Conservation (phyloP, 2,797 vertebrate genomes). For the Mus spretus region DNA sequence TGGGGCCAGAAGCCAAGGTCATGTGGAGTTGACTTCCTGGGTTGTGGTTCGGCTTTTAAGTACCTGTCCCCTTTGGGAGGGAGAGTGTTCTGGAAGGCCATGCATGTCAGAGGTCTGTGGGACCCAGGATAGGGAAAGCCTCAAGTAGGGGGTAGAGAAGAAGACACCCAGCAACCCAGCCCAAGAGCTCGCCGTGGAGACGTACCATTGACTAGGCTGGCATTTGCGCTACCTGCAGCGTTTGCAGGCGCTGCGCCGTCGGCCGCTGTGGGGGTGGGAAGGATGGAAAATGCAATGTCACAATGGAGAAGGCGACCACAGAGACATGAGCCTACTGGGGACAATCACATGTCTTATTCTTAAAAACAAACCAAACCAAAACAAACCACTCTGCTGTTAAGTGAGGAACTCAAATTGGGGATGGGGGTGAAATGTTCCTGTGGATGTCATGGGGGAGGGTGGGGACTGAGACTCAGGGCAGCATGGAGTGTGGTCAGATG, state of each 20-base stretch:
- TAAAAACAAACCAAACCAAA: constrained; percentile 66
- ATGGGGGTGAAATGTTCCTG: constrained; percentile 74
- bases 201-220: constrained; percentile 99
- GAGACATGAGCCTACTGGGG: constrained; percentile 76
- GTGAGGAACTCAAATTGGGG: constrained; percentile 70
- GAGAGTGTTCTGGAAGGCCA: constrained; percentile 57
- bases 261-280: constrained; percentile 97
- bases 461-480: constrained; percentile 75
- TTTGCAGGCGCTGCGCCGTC: constrained; percentile 97
- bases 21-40: rapidly evolving
- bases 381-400: constrained; percentile 54
- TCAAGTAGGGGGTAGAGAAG: constrained; percentile 72
- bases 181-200: constrained; percentile 89
- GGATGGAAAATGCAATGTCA: constrained; percentile 97
- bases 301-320: constrained; percentile 91
- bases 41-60: constrained; percentile 82
- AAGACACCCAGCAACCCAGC: constrained; percentile 85
- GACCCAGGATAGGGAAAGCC: constrained; percentile 76
- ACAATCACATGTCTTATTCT: constrained; percentile 59
- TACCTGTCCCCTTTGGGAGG: constrained; percentile 64
- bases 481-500: constrained; percentile 64
- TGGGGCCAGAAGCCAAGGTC: neutral
- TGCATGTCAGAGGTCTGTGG: constrained; percentile 68
- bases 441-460: constrained; percentile 60
- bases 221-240: constrained; percentile 95